phyloP scores from a whole-genome alignment of 2,888 invertebrate species.

The Molanna angustata region DNA sequence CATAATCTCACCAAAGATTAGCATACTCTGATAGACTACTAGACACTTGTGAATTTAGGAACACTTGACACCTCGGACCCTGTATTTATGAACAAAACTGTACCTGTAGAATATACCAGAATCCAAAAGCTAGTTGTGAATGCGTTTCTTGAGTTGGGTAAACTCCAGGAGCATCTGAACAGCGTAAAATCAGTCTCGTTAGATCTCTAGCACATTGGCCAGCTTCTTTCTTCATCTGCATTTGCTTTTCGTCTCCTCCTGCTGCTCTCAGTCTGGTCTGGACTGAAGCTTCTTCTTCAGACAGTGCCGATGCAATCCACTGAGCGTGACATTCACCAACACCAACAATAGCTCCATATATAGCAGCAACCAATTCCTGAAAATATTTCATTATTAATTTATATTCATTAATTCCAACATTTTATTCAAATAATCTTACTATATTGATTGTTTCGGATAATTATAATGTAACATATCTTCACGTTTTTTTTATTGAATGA shows the following conservation, averaged over 20 bases:
- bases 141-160: conserved; percentile 87
- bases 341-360: conserved; percentile 67
- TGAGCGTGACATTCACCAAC: conserved; percentile 70
- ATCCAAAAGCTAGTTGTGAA: conserved; percentile 82
- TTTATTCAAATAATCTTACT: no score
- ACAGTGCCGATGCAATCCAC: conserved; percentile 43
- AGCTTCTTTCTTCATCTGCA: conserved; percentile 14
- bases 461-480: no score
- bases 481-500: no score
- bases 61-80: no score
- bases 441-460: no score
- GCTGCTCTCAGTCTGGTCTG: conserved; percentile 40
- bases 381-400: no score
- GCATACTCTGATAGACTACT: no score
- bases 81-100: no score
- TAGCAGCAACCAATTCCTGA: conserved; percentile 66
- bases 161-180: conserved; percentile 74
- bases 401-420: no score
- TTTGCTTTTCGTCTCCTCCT: conserved; percentile 48
- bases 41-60: no score
- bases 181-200: conserved; percentile 71
- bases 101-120: conserved; percentile 91
- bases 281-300: conserved; percentile 32
- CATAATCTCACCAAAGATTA: no score
- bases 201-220: conserved; percentile 46